phyloP scores from a whole-genome alignment of 1,140 invertebrate species.

The Homalodisca vitripennis region DNA sequence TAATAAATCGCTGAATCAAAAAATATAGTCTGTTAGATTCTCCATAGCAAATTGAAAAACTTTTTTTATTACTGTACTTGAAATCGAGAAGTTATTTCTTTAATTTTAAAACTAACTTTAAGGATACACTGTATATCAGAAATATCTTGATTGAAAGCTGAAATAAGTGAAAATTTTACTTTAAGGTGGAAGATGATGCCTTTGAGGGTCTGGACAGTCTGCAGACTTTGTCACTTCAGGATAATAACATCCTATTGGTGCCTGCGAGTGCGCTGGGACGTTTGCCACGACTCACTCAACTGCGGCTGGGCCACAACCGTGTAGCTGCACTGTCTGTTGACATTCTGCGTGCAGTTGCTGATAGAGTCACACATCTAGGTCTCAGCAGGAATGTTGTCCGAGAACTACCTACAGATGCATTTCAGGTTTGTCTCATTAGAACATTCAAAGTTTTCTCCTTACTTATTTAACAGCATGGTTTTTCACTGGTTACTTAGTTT shows the following conservation, averaged over 20 bases:
- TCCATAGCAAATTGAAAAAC: neutral
- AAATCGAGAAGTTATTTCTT: neutral
- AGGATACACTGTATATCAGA: too few species aligned
- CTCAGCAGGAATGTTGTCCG: conserved; percentile 83
- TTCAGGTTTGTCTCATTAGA: conserved; percentile 53
- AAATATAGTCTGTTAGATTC: too few species aligned
- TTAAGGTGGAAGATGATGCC: conserved; percentile 80
- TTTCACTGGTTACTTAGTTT: too few species aligned
- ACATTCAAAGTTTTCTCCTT: too few species aligned
- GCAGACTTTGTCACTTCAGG: conserved; percentile 75
- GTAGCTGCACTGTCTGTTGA: conserved; percentile 82
- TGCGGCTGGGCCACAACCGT: conserved; percentile 83
- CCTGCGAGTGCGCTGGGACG: conserved; percentile 75
- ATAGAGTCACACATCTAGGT: conserved; percentile 60
- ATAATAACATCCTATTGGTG: conserved; percentile 84
- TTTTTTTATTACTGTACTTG: neutral
- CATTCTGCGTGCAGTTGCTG: conserved; percentile 64
- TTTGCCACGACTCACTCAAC: conserved; percentile 66
- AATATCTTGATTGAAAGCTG: too few species aligned
- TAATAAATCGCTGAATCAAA: too few species aligned
- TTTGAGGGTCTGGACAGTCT: conserved; percentile 77
- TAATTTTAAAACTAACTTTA: too few species aligned
- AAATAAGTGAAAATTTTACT: conserved; percentile 36
- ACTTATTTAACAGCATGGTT: too few species aligned
- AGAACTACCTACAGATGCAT: conserved; percentile 76